These are phyloP conservation scores for Drosophila insularis DNA, from an alignment of 1,140 invertebrate species.

Conservation along the genomic window DNA sequence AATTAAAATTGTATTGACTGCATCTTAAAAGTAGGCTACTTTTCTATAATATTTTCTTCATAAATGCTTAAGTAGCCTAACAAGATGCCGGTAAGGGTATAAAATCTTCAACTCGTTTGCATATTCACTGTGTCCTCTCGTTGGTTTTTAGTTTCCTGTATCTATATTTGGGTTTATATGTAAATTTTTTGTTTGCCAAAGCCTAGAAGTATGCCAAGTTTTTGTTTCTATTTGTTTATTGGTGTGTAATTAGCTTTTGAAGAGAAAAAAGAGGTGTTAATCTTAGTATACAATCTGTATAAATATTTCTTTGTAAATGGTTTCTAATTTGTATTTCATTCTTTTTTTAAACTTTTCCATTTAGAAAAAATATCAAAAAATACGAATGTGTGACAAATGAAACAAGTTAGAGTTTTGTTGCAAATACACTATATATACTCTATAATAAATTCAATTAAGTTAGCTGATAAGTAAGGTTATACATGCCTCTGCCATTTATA, in stretches of 20 bases:
- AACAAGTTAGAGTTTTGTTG: constrained; percentile 4
- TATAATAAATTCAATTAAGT: neutral
- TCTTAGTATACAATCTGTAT: neutral
- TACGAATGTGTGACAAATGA: constrained; percentile 53
- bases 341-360: neutral
- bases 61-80: too few species aligned
- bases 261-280: constrained; percentile 31
- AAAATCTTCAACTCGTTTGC: constrained; percentile 10
- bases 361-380: constrained; percentile 4
- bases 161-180: constrained; percentile 46
- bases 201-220: constrained; percentile 49
- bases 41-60: too few species aligned
- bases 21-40: too few species aligned
- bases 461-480: neutral
- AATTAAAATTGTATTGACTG: too few species aligned
- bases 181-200: constrained; percentile 59
- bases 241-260: constrained; percentile 21
- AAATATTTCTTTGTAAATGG: neutral
- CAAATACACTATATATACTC: neutral
- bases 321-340: neutral
- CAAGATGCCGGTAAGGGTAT: neutral
- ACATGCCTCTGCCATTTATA: neutral
- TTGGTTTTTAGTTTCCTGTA: neutral
- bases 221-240: constrained; percentile 38
- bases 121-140: neutral